Percentiles rank a stretch among this genome's conserved stretches.
Conservation (phyloP, 2,113 vertebrate genomes). For the Tapirus terrestris region DNA sequence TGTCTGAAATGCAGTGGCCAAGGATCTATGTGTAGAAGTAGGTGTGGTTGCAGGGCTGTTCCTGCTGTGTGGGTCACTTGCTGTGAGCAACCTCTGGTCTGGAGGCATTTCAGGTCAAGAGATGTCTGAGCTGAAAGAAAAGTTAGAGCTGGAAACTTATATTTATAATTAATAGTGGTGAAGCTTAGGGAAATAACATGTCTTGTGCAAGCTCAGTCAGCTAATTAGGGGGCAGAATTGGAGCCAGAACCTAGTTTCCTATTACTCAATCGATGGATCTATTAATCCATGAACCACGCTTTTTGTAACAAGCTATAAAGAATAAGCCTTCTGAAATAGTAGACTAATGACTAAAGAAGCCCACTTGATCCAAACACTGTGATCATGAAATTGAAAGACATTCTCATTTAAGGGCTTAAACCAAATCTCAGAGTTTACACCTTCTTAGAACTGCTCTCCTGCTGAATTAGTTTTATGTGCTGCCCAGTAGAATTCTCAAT, state of each 20-base stretch:
- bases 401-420: background rate
- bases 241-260: constrained; percentile 23
- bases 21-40: background rate
- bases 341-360: background rate
- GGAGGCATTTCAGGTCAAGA: constrained; percentile 46
- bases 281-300: background rate
- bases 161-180: constrained; percentile 48
- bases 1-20: background rate
- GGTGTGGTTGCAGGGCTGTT: background rate
- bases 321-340: background rate
- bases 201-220: background rate
- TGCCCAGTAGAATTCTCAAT: constrained; percentile 61
- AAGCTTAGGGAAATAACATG: background rate
- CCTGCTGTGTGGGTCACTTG: background rate
- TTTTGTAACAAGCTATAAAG: background rate
- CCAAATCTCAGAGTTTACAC: background rate
- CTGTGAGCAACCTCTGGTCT: background rate
- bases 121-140: background rate
- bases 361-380: background rate
- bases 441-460: background rate
- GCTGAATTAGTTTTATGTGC: background rate
- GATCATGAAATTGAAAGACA: constrained; percentile 10
- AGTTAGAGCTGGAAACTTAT: background rate
- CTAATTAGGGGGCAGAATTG: background rate
- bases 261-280: constrained; percentile 21